Evolutionary conservation across 1,140 invertebrate genomes (phyloP).

Genomic region (Thaumetopoea pityocampa): DNA sequence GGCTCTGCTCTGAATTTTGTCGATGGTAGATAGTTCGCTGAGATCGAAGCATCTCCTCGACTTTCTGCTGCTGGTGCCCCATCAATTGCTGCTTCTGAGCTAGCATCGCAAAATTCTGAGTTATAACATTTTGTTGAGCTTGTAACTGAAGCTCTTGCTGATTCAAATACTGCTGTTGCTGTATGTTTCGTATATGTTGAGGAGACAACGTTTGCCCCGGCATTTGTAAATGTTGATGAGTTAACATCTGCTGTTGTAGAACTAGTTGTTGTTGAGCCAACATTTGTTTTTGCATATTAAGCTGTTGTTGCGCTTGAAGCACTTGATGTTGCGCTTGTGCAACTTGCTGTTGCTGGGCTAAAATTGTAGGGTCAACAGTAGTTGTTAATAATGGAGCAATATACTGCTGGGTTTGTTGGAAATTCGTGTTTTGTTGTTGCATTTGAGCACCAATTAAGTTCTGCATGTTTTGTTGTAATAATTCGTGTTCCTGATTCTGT

Average conservation of each 20-base stretch:
- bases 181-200: slow-evolving; percentile 67
- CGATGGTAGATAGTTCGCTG: slow-evolving; percentile 61
- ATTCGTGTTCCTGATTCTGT: slow-evolving; percentile 52
- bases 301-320: slow-evolving; percentile 59
- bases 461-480: slow-evolving; percentile 52
- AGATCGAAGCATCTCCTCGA: slow-evolving; percentile 58
- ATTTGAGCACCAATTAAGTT: slow-evolving; percentile 55
- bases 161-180: slow-evolving; percentile 69
- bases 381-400: slow-evolving; percentile 45
- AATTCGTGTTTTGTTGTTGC: slow-evolving; percentile 60
- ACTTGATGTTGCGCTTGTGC: slow-evolving; percentile 67
- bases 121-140: slow-evolving; percentile 63
- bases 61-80: slow-evolving; percentile 72
- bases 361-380: slow-evolving; percentile 47
- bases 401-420: slow-evolving; percentile 57
- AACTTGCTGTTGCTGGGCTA: slow-evolving; percentile 59
- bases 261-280: slow-evolving; percentile 66
- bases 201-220: slow-evolving; percentile 71
- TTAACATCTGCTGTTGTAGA: slow-evolving; percentile 63
- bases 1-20: slow-evolving; percentile 63
- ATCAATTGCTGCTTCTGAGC: slow-evolving; percentile 74
- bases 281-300: slow-evolving; percentile 66
- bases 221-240: slow-evolving; percentile 61
- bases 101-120: slow-evolving; percentile 60
- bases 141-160: slow-evolving; percentile 70